Evolutionary conservation across 2,888 invertebrate species (phyloP).

Genomic region (Panopea generosa): DNA sequence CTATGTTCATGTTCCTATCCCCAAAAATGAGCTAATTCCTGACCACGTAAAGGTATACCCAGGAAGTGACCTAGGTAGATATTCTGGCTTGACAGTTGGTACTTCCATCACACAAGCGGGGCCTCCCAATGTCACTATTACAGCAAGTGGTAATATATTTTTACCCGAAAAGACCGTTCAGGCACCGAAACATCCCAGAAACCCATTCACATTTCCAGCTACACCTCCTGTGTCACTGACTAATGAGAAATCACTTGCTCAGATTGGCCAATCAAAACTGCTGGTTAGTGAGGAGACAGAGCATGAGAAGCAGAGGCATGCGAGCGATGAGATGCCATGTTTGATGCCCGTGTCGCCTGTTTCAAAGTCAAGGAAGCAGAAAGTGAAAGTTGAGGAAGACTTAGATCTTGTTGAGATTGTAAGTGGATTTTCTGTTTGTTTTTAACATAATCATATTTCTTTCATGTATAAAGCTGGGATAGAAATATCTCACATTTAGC

Average conservation of each 20-base stretch:
- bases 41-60: slow-evolving; percentile 21
- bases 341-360: slow-evolving; percentile 59
- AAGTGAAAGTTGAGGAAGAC: slow-evolving; percentile 41
- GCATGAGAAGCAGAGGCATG: slow-evolving; percentile 51
- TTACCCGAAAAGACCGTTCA: slow-evolving; percentile 39
- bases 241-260: slow-evolving; percentile 44
- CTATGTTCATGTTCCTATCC: slow-evolving; percentile 13
- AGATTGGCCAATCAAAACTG: slow-evolving; percentile 41
- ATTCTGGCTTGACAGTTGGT: slow-evolving; percentile 9
- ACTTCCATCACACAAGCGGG: slow-evolving; percentile 50
- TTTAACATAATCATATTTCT: too few species aligned
- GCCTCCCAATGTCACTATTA: slow-evolving; percentile 58
- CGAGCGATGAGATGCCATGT: slow-evolving; percentile 68
- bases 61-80: slow-evolving; percentile 11
- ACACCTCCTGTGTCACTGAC: slow-evolving; percentile 56
- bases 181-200: slow-evolving; percentile 49
- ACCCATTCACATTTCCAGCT: slow-evolving; percentile 64
- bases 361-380: slow-evolving; percentile 24
- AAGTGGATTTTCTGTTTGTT: too few species aligned
- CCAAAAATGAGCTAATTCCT: background rate
- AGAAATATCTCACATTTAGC: too few species aligned
- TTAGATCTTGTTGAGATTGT: slow-evolving; percentile 44
- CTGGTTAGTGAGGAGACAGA: slow-evolving; percentile 14
- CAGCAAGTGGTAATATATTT: slow-evolving; percentile 40
- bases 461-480: too few species aligned